These are phyloP conservation scores for Oscheius sp. DNA, from an alignment of 2,888 invertebrate genomes.

Conservation along the genomic window DNA sequence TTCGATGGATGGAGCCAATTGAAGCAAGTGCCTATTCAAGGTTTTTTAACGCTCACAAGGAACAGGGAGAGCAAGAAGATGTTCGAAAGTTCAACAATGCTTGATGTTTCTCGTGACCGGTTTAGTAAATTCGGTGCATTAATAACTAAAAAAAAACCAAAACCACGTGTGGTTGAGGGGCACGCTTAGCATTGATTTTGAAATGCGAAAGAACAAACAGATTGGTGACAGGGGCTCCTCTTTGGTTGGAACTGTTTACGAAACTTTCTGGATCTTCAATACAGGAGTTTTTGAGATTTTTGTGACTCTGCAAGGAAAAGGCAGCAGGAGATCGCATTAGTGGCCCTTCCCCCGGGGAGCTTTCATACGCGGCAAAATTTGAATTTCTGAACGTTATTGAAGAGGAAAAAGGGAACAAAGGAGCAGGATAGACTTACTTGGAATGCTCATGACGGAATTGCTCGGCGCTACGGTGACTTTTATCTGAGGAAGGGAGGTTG, in stretches of 20 bases:
- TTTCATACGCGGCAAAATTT: conserved; percentile 11
- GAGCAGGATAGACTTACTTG: conserved; percentile 38
- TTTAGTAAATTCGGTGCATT: no score
- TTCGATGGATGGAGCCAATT: not conserved
- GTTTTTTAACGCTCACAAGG: no score
- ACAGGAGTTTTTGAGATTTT: not conserved
- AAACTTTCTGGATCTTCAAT: not conserved
- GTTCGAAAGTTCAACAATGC: no score
- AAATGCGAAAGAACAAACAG: conserved; percentile 25
- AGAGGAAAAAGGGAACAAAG: not conserved
- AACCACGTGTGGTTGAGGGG: not conserved
- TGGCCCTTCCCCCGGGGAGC: conserved; percentile 9
- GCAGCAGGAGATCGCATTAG: conserved; percentile 17
- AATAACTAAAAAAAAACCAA: not conserved
- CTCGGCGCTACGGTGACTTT: conserved; percentile 47
- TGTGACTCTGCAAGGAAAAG: not conserved
- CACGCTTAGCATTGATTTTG: conserved; percentile 21
- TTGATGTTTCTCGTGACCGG: no score
- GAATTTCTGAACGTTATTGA: conserved; percentile 6
- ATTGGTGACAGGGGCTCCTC: conserved; percentile 18
- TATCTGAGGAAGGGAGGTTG: conserved; percentile 50
- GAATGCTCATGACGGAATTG: conserved; percentile 43
- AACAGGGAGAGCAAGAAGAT: no score
- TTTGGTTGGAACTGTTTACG: conserved; percentile 15
- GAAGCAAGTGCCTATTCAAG: not conserved